These are phyloP conservation scores for Eupleurogrammus muticus DNA, from an alignment of 2,797 vertebrate species.

Conservation along the genomic window DNA sequence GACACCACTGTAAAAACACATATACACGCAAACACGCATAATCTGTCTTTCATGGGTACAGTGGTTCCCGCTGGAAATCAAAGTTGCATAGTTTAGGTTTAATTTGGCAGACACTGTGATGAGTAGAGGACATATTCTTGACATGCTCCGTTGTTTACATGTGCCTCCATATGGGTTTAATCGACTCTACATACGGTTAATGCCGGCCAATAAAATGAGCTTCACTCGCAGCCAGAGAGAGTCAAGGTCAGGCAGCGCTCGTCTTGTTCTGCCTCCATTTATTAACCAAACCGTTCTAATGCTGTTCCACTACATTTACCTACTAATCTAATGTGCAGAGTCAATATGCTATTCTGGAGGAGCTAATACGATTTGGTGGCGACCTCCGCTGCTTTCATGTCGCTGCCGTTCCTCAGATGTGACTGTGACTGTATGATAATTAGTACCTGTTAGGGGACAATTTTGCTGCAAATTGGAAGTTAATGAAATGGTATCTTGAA, in stretches of 20 bases:
- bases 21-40: constrained; percentile 11
- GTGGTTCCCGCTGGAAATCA: background rate
- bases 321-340: constrained; percentile 74
- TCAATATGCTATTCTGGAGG: constrained; percentile 67
- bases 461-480: constrained; percentile 54
- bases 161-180: constrained; percentile 48
- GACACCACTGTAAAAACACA: background rate
- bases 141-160: constrained; percentile 47
- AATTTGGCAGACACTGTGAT: constrained; percentile 20
- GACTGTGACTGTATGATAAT: constrained; percentile 41
- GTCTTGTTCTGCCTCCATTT: constrained; percentile 59
- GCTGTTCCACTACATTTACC: constrained; percentile 64
- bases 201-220: constrained; percentile 53
- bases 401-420: constrained; percentile 31
- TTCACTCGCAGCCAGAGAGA: constrained; percentile 42
- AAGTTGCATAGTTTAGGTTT: constrained; percentile 25
- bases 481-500: constrained; percentile 57
- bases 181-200: constrained; percentile 35
- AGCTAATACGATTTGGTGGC: constrained; percentile 67
- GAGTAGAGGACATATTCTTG: constrained; percentile 32
- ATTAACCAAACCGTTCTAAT: constrained; percentile 59
- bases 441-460: constrained; percentile 52
- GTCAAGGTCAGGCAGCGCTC: constrained; percentile 60
- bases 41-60: background rate
- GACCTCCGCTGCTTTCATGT: constrained; percentile 44